A percentile compares a stretch with the other conserved stretches of the same genome.
Evolutionary conservation across 2,797 vertebrate genomes (phyloP).

Genomic region (Melanotaenia boesemani): DNA sequence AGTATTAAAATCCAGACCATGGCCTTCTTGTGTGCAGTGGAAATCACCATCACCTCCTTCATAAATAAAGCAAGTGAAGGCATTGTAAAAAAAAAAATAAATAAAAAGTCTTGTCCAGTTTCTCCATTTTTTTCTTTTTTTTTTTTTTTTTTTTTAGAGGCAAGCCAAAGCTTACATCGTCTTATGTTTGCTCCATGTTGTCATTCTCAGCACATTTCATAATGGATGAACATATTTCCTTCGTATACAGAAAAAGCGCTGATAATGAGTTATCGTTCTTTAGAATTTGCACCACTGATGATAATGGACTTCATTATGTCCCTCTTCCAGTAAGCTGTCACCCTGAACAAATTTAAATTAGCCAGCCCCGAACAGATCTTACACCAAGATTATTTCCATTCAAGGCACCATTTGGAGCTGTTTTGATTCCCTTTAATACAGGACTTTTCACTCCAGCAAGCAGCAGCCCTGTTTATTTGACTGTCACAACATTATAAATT

Average conservation of each 20-base stretch:
- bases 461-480: constrained; percentile 78
- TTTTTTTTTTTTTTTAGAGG: constrained; percentile 14
- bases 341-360: constrained; percentile 85
- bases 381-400: constrained; percentile 78
- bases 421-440: constrained; percentile 78
- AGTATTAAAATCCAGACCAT: constrained; percentile 51
- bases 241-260: constrained; percentile 76
- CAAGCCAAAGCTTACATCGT: constrained; percentile 59
- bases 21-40: constrained; percentile 36
- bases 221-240: constrained; percentile 80
- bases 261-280: constrained; percentile 85
- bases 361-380: constrained; percentile 80
- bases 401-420: constrained; percentile 72
- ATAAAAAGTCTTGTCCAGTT: constrained; percentile 49
- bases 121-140: constrained; percentile 34
- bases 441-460: constrained; percentile 74
- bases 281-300: constrained; percentile 82
- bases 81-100: constrained; percentile 51
- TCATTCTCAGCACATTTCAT: constrained; percentile 82
- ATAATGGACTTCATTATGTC: constrained; percentile 85
- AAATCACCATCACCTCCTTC: constrained; percentile 64
- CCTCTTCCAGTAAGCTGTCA: constrained; percentile 82
- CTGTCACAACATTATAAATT: constrained; percentile 81
- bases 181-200: constrained; percentile 77
- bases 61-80: constrained; percentile 65